Evolutionary conservation across 2,113 vertebrate genomes (phyloP).

Genomic region (Elephas maximus): DNA sequence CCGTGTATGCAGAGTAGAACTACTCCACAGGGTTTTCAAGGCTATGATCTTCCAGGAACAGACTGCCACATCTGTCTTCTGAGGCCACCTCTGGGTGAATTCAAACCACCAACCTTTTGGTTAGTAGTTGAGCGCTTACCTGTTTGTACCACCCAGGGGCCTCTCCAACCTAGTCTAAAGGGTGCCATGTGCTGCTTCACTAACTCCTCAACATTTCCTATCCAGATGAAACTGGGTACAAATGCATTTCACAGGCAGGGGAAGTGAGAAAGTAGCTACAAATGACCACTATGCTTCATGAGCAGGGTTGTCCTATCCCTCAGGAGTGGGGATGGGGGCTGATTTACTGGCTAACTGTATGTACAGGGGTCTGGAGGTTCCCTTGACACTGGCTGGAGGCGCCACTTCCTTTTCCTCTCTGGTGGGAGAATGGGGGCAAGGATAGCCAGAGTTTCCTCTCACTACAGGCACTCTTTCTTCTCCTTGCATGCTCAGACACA

Average conservation of each 20-base stretch:
- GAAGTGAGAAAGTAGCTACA: background rate
- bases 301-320: background rate
- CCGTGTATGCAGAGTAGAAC: background rate
- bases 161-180: background rate
- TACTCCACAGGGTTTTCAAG: background rate
- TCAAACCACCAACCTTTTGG: background rate
- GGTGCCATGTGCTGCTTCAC: accelerated
- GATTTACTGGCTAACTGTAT: background rate
- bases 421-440: background rate
- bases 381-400: background rate
- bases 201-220: too few relatives aligned
- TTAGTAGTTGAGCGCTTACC: background rate
- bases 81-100: background rate
- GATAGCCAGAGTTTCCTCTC: too few relatives aligned
- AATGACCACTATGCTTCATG: background rate
- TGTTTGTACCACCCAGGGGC: background rate
- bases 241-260: background rate
- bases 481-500: background rate
- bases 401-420: background rate
- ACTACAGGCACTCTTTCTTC: background rate
- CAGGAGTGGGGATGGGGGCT: background rate
- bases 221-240: background rate
- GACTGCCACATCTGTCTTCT: background rate
- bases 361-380: background rate
- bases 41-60: background rate